Conservation (phyloP, 2,113 vertebrate species). For the Struthidea cinerea region DNA sequence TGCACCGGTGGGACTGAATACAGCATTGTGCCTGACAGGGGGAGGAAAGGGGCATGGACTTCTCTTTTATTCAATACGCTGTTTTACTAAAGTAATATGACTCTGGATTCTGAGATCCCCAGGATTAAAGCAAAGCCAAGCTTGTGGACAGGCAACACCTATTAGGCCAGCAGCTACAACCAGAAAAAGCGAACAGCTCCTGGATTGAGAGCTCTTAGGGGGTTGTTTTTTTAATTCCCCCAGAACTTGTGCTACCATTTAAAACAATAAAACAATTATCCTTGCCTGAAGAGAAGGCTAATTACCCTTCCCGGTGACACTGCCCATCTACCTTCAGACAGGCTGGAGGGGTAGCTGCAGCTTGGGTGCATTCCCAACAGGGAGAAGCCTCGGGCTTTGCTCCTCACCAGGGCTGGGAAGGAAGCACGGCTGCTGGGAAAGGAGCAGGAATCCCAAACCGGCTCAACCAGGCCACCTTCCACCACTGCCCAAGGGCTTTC, state of each 20-base stretch:
- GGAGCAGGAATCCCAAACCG: conserved; percentile 30
- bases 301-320: not conserved
- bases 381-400: conserved; percentile 14
- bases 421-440: not conserved
- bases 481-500: conserved; percentile 33
- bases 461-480: not conserved
- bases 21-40: not conserved
- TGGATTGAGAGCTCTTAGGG: not conserved
- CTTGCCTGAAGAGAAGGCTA: not conserved
- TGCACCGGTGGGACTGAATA: not conserved
- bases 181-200: not conserved
- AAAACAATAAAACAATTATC: not conserved
- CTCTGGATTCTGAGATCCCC: not conserved
- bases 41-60: not conserved
- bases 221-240: too few relatives aligned
- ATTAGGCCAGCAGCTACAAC: not conserved
- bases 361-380: not conserved
- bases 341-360: not conserved
- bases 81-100: not conserved
- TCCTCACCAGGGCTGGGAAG: not conserved
- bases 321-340: not conserved
- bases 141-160: not conserved
- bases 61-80: not conserved
- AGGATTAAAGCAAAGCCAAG: not conserved
- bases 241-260: not conserved